A percentile compares a stretch with the other conserved stretches of the same genome.
Conservation (phyloP, 2,113 vertebrate genomes). For the Neolamprologus fasciatus region DNA sequence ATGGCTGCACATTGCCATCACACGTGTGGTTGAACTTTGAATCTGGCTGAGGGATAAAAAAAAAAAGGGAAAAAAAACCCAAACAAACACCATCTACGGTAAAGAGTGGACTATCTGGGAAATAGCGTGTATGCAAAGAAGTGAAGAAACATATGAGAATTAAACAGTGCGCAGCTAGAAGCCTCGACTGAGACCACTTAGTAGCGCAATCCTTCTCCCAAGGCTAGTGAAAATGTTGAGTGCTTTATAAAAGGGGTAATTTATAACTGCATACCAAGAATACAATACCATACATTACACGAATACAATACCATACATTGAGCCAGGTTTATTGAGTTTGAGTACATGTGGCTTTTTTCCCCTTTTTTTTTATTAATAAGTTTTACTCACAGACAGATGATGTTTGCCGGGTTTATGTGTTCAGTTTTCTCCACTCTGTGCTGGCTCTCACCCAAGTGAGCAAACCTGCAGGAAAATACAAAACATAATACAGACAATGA, state of each 20-base stretch:
- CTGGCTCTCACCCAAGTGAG: conserved; percentile 85
- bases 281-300: neutral
- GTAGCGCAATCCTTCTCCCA: neutral
- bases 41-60: neutral
- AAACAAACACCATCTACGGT: neutral
- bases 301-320: neutral
- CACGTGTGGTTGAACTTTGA: conserved; percentile 8
- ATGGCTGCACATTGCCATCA: neutral
- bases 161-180: neutral
- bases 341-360: accelerated
- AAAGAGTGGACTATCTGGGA: neutral
- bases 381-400: conserved; percentile 85
- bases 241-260: neutral
- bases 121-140: neutral
- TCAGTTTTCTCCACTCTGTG: conserved; percentile 78
- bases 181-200: conserved; percentile 7
- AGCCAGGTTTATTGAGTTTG: neutral
- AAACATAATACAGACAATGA: neutral
- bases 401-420: conserved; percentile 70
- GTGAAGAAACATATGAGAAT: neutral
- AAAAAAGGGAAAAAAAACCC: accelerated
- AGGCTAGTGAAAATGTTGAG: neutral
- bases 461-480: conserved; percentile 74
- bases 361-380: neutral
- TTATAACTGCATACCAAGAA: neutral